A percentile compares a stretch with the other conserved stretches of the same genome.
These are phyloP conservation scores for Acinonyx jubatus DNA, from an alignment of 2,113 vertebrate species.

Conservation along the genomic window DNA sequence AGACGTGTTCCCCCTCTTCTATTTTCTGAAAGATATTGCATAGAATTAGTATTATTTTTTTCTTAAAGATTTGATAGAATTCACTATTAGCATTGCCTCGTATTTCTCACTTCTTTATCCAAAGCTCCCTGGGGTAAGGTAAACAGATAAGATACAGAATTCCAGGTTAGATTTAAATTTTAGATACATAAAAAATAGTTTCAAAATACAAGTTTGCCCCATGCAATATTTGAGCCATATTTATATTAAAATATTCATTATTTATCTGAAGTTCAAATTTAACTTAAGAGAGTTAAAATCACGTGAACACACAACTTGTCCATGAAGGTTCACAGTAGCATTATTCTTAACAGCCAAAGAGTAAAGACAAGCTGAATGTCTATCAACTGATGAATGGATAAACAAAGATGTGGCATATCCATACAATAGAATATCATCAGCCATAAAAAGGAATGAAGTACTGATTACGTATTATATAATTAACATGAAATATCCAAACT, in stretches of 20 bases:
- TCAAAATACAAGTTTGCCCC: neutral
- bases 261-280: constrained; percentile 34
- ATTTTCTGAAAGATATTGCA: neutral
- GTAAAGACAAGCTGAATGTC: neutral
- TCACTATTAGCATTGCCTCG: neutral
- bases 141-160: constrained; percentile 9
- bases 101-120: neutral
- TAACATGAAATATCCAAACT: neutral
- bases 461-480: neutral
- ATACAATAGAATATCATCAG: neutral
- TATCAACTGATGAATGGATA: neutral
- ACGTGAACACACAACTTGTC: neutral
- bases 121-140: neutral
- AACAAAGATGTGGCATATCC: neutral
- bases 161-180: neutral
- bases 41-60: neutral
- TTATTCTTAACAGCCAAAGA: neutral
- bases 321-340: neutral
- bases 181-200: neutral
- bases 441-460: neutral
- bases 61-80: neutral
- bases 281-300: neutral
- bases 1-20: neutral
- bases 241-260: neutral
- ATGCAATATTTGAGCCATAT: neutral